A percentile compares a stretch with the other conserved stretches of the same genome.
phyloP scores from a whole-genome alignment of 1,140 invertebrate genomes.

The Euwallacea fornicatus region DNA sequence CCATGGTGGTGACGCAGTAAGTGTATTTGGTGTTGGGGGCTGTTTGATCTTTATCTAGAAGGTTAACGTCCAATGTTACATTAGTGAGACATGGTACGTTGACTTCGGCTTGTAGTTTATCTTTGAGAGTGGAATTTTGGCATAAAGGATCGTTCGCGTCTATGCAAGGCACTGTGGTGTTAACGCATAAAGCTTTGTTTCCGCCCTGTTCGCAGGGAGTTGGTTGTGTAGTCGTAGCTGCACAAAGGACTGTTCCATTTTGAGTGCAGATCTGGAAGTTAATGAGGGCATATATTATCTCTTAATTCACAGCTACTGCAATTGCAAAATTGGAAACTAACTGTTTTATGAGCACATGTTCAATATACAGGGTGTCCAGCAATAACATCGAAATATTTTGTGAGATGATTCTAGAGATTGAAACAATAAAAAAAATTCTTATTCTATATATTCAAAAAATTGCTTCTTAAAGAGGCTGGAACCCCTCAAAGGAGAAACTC shows the following conservation, averaged over 20 bases:
- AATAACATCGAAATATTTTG: no score
- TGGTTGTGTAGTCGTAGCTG: constrained; percentile 33
- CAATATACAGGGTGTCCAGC: no score
- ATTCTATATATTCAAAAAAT: no score
- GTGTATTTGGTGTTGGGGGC: constrained; percentile 38
- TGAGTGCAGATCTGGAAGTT: constrained; percentile 36
- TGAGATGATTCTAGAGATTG: no score
- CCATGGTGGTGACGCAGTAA: constrained; percentile 45
- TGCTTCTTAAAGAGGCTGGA: no score
- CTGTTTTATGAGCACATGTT: no score
- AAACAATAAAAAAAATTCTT: no score
- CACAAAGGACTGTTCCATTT: constrained; percentile 42
- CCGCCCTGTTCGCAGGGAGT: constrained; percentile 39
- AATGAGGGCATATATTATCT: no score
- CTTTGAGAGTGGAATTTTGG: constrained; percentile 40
- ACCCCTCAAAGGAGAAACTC: no score
- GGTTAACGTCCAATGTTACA: constrained; percentile 40
- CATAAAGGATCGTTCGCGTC: constrained; percentile 42
- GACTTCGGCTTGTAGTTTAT: constrained; percentile 33
- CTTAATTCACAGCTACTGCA: no score
- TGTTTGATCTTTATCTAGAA: constrained; percentile 33
- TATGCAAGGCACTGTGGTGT: constrained; percentile 41
- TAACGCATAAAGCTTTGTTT: constrained; percentile 39
- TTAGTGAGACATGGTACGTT: constrained; percentile 44
- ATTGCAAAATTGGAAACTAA: no score